phyloP scores from a whole-genome alignment of 2,888 invertebrate species.

The Pristionchus fissidentatus region DNA sequence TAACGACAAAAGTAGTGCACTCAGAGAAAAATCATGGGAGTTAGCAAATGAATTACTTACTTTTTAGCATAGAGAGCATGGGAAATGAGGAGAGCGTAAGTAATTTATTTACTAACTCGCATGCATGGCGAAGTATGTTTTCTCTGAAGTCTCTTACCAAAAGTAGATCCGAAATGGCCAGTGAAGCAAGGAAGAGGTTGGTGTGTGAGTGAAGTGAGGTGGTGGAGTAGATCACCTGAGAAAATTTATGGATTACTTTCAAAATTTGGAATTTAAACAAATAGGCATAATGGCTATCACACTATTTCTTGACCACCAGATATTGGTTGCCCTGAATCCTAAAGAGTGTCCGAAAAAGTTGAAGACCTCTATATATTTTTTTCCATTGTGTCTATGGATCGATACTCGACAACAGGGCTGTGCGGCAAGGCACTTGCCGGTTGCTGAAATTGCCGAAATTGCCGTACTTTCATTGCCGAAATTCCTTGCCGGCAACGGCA shows the following conservation, averaged over 20 bases:
- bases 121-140: background rate
- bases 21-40: too few species aligned
- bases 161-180: conserved; percentile 68
- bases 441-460: too few species aligned
- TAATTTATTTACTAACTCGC: background rate
- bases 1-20: too few species aligned
- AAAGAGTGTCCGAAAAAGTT: too few species aligned
- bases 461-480: too few species aligned
- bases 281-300: background rate
- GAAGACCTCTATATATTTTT: too few species aligned
- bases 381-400: too few species aligned
- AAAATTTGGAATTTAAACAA: background rate
- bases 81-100: background rate
- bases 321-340: background rate
- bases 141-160: conserved; percentile 34
- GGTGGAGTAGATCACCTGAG: conserved; percentile 60
- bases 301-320: background rate
- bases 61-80: too few species aligned
- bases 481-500: too few species aligned
- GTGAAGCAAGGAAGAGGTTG: conserved; percentile 72
- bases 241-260: background rate
- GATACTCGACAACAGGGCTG: too few species aligned
- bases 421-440: too few species aligned
- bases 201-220: conserved; percentile 71
- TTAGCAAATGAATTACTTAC: too few species aligned